Evolutionary conservation across 2,113 vertebrate genomes (phyloP).

Genomic region (Carettochelys insculpta): DNA sequence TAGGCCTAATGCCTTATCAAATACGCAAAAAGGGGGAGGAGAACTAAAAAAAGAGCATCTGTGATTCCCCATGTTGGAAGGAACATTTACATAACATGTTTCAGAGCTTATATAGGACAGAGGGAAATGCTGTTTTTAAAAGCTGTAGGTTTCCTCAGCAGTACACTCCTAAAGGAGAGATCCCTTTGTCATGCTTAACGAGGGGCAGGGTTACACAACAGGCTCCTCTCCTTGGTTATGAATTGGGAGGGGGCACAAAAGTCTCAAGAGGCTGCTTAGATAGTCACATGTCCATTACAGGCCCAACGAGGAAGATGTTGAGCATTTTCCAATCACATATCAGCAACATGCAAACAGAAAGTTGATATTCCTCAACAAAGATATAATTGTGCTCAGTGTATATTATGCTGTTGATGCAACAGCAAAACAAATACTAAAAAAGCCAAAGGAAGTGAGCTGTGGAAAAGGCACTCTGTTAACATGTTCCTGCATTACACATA

Average conservation of each 20-base stretch:
- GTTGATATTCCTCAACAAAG: not conserved
- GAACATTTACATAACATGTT: constrained; percentile 48
- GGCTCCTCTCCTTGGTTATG: constrained; percentile 10
- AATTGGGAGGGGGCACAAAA: constrained; percentile 37
- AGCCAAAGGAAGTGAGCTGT: not conserved
- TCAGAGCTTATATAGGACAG: not conserved
- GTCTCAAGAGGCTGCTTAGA: constrained; percentile 8
- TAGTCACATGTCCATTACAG: not conserved
- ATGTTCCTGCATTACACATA: not conserved
- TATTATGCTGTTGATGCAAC: not conserved
- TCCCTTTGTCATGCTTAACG: constrained; percentile 29
- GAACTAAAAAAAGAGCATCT: constrained; percentile 51
- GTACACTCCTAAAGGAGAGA: constrained; percentile 40
- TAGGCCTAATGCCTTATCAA: constrained; percentile 50
- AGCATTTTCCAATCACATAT: not conserved
- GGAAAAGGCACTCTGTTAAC: not conserved
- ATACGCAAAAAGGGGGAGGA: constrained; percentile 52
- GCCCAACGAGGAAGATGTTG: not conserved
- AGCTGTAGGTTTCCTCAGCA: constrained; percentile 12
- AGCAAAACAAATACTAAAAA: not conserved
- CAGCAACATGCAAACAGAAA: not conserved
- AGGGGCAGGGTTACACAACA: constrained; percentile 32
- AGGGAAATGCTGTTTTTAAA: constrained; percentile 22
- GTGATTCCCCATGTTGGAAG: constrained; percentile 20
- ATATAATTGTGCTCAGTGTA: not conserved